A percentile compares a stretch with the other conserved stretches of the same genome.
These are phyloP conservation scores for Hirundo rustica DNA, from an alignment of 2,797 vertebrate genomes.

Conservation along the genomic window DNA sequence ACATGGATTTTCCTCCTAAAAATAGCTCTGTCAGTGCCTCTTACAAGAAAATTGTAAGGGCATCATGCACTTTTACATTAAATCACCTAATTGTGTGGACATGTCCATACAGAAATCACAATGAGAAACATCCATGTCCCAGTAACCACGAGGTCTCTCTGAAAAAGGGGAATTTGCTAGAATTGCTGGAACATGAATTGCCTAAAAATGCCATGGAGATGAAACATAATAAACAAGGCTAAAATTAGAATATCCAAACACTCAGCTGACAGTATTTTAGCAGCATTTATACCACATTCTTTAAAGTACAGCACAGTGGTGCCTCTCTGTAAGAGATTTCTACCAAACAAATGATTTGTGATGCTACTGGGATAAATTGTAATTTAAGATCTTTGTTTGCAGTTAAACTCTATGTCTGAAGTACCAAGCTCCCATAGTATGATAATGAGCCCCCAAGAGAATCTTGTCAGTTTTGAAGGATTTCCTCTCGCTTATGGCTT, in stretches of 20 bases:
- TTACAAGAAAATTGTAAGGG: not conserved
- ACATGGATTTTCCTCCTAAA: not conserved
- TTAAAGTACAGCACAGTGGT: slow-evolving; percentile 20
- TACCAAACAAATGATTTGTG: slow-evolving; percentile 28
- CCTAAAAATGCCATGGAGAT: slow-evolving; percentile 51
- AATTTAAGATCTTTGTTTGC: slow-evolving; percentile 4
- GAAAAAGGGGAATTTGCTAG: slow-evolving; percentile 11
- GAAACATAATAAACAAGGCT: slow-evolving; percentile 53
- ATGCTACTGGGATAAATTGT: not conserved
- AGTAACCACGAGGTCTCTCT: not conserved
- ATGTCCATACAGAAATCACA: not conserved
- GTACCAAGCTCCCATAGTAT: not conserved
- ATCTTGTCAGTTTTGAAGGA: not conserved
- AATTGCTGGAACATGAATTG: slow-evolving; percentile 5
- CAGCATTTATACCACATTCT: slow-evolving; percentile 32
- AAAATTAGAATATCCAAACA: slow-evolving; percentile 51
- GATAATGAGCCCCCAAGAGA: not conserved
- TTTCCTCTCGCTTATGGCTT: not conserved
- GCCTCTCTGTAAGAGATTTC: slow-evolving; percentile 4
- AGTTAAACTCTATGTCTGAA: not conserved
- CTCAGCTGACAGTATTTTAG: slow-evolving; percentile 41
- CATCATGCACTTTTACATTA: not conserved
- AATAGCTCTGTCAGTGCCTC: not conserved
- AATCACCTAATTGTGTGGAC: not conserved
- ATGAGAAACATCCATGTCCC: not conserved